Conservation (phyloP, 2,888 invertebrate species). For the Asteroscopus sphinx region DNA sequence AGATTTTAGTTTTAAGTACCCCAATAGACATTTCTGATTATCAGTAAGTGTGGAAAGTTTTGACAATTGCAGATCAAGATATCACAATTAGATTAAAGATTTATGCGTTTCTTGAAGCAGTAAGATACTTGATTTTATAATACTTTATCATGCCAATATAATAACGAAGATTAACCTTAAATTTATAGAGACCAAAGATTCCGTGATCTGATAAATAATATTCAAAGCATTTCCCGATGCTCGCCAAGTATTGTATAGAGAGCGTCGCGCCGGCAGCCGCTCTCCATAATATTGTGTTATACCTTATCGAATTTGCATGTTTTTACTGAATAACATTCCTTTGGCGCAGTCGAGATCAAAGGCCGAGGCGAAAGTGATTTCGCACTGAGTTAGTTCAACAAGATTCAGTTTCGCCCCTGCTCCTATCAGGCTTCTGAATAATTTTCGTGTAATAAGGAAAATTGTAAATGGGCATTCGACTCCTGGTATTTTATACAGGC, state of each 20-base stretch:
- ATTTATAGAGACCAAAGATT: conserved; percentile 47
- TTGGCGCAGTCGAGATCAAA: conserved; percentile 89
- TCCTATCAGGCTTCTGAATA: conserved; percentile 83
- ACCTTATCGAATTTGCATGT: conserved; percentile 90
- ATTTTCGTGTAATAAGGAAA: conserved; percentile 87
- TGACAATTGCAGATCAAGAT: too few relatives aligned
- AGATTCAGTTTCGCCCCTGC: conserved; percentile 85
- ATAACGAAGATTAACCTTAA: conserved; percentile 22
- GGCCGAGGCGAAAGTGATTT: conserved; percentile 88
- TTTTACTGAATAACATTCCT: conserved; percentile 90
- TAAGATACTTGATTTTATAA: not conserved
- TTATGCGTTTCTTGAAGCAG: not conserved
- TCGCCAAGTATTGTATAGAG: conserved; percentile 69
- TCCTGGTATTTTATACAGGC: conserved; percentile 69
- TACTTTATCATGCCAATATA: conserved; percentile 13
- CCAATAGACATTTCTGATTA: too few relatives aligned
- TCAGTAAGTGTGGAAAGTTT: too few relatives aligned
- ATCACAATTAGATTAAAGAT: conserved; percentile 2
- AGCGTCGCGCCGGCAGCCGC: conserved; percentile 71
- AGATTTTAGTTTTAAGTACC: too few relatives aligned
- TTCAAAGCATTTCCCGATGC: conserved; percentile 72
- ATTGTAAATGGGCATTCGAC: conserved; percentile 85
- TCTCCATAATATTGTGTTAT: conserved; percentile 88
- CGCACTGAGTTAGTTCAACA: conserved; percentile 89
- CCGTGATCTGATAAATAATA: conserved; percentile 70